These are phyloP conservation scores for Rhodophaea formosa DNA, from an alignment of 2,888 invertebrate genomes.

Conservation along the genomic window DNA sequence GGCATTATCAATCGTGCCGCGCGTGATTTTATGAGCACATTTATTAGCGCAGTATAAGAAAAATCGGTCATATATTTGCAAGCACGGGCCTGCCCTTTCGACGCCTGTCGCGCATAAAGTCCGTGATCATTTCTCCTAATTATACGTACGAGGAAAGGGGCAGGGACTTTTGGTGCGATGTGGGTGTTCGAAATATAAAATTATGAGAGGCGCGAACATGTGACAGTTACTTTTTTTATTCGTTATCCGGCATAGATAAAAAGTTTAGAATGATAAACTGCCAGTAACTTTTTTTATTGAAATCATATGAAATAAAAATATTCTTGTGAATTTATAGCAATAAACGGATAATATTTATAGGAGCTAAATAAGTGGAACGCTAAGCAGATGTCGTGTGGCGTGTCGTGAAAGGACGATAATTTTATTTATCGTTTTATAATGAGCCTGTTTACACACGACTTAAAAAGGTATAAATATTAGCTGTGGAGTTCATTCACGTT, in stretches of 20 bases:
- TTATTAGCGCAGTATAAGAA: constrained; percentile 64
- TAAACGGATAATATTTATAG: constrained; percentile 61
- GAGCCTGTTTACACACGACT: constrained; percentile 63
- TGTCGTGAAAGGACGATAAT: constrained; percentile 69
- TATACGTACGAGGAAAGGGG: constrained; percentile 66
- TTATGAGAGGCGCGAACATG: constrained; percentile 73
- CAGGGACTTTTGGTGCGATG: constrained; percentile 62
- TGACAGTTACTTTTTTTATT: constrained; percentile 57
- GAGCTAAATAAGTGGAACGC: constrained; percentile 57
- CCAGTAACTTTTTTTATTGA: constrained; percentile 35
- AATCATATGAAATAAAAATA: constrained; percentile 34
- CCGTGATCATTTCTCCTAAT: constrained; percentile 75
- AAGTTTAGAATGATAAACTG: constrained; percentile 22
- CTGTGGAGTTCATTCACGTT: constrained; percentile 18
- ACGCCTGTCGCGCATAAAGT: constrained; percentile 76
- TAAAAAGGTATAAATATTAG: constrained; percentile 37
- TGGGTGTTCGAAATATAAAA: constrained; percentile 79
- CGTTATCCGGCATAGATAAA: constrained; percentile 51
- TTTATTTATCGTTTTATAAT: constrained; percentile 78
- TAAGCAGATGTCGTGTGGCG: constrained; percentile 58
- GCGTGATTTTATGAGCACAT: constrained; percentile 63
- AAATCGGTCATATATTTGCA: constrained; percentile 73
- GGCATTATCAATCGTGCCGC: constrained; percentile 55
- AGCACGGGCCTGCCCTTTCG: constrained; percentile 67
- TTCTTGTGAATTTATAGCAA: constrained; percentile 43